A percentile compares a stretch with the other conserved stretches of the same genome.
Conservation (phyloP, 2,888 invertebrate species). For the Ophion ventricosus region DNA sequence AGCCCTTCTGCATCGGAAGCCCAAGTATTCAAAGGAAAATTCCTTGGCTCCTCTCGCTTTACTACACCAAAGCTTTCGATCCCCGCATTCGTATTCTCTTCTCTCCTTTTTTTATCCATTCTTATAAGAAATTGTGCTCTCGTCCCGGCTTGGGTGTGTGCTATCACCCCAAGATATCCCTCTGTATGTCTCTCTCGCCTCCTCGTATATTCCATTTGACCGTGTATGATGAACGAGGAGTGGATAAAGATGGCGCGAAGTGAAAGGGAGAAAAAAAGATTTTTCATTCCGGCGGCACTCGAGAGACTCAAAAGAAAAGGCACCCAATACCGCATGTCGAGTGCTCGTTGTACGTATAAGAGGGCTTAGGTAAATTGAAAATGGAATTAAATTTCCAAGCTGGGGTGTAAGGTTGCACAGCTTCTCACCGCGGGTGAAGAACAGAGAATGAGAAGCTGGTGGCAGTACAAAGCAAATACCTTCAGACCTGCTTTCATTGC, state of each 20-base stretch:
- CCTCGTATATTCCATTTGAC: conserved; percentile 6
- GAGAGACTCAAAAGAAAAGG: conserved; percentile 54
- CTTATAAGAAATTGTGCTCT: background rate
- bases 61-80: background rate
- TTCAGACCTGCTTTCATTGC: conserved; percentile 17
- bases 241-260: conserved; percentile 14
- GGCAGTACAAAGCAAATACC: conserved; percentile 33
- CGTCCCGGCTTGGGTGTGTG: background rate
- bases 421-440: conserved; percentile 20
- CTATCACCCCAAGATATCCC: background rate
- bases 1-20: conserved; percentile 2
- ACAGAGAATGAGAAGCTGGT: conserved; percentile 39
- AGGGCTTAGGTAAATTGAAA: conserved; percentile 79
- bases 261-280: conserved; percentile 51
- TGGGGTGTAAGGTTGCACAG: conserved; percentile 7
- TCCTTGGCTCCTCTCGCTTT: background rate
- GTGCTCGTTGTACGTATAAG: conserved; percentile 71
- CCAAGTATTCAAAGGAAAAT: background rate
- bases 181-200: background rate
- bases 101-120: background rate
- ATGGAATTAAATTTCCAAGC: conserved; percentile 78
- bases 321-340: conserved; percentile 51
- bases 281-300: conserved; percentile 59
- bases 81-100: background rate
- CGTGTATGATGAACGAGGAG: background rate